Base-by-base conservation (phyloP, 2,797 vertebrate species). In the Mus minutoides region DNA sequence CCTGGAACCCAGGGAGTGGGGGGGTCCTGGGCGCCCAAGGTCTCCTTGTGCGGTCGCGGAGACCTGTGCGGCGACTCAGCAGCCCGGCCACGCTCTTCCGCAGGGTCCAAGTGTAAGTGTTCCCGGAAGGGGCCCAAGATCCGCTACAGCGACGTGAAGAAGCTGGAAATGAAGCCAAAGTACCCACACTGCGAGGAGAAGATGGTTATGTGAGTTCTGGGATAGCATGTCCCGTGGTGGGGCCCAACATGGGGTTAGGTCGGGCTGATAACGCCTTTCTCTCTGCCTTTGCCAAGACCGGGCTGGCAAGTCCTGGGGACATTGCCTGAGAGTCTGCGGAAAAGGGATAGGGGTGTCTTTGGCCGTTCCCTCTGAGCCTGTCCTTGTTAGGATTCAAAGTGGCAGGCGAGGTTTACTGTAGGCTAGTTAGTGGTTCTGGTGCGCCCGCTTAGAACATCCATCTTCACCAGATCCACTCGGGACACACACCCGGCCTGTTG, bases 111-210 rank as follows among this genome's bases (percentile, higher is more conserved):
- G 98, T 99, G 99, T 98, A 99, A 99, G 92, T 99, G 99, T 97
- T 99, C 99, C 91, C 99, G 99, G 88, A 99, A 99, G 98, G 99
- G 99, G 60, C 99, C 99, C 80, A 99, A 99, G 98, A 99, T 99
- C 98, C 98, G 99, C 94, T 99, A 99, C 97, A 99, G 99, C 98
- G 99, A 99, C 2, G 99, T 99, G 2, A 99, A 99, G 98, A 99
- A 99, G 98, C 98, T 99, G 98, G 99, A 99, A 98, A 99, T 99
- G 97, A 99, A 99, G 98, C 99, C 99, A 73, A 99, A 99, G 98
- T 99, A 99, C 98, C 99, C 99, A 0, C 99, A 99, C 98, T 99
- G 99, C 95, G 99, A 99, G 96, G 99, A 99, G 98, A 99, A 99
- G 98, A 99, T 99, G 99, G 99, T 99, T 97, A 99, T 99, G 99